Evolutionary conservation across 2,888 invertebrate species (phyloP).

Genomic region (Pachycephus smyrnensis): DNA sequence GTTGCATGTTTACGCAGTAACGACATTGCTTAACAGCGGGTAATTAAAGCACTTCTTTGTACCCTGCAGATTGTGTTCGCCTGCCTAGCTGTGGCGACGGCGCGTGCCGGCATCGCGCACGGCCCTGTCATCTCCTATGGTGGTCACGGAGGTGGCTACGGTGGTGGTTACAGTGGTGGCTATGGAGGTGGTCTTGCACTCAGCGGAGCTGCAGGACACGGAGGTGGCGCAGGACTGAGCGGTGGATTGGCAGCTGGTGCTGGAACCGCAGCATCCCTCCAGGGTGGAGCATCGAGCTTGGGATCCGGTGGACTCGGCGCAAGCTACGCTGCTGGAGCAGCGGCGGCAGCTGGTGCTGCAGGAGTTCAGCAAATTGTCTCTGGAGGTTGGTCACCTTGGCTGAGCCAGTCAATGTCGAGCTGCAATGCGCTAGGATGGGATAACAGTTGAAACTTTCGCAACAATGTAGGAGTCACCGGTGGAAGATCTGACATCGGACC

Average conservation of each 20-base stretch:
- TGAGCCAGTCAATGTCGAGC: background rate
- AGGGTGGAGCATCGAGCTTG: constrained; percentile 64
- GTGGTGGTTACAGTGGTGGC: constrained; percentile 35
- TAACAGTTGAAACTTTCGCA: too few species aligned
- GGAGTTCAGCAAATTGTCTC: constrained; percentile 65
- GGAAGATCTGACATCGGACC: constrained; percentile 66
- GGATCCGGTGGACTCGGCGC: constrained; percentile 65
- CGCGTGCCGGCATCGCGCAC: constrained; percentile 63
- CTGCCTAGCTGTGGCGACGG: constrained; percentile 65
- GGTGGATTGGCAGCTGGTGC: constrained; percentile 65
- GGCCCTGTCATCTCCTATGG: constrained; percentile 52
- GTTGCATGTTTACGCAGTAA: too few species aligned
- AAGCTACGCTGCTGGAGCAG: constrained; percentile 65
- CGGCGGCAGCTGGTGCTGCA: constrained; percentile 63
- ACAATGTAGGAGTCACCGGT: constrained; percentile 56
- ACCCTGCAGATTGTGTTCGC: constrained; percentile 62
- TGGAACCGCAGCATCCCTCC: constrained; percentile 62
- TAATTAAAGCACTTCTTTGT: too few species aligned
- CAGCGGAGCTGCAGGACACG: background rate
- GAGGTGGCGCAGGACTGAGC: constrained; percentile 59
- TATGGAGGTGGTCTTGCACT: constrained; percentile 14
- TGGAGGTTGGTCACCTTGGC: constrained; percentile 53
- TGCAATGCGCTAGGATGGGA: background rate
- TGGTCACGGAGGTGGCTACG: constrained; percentile 44
- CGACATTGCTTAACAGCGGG: too few species aligned